These are phyloP conservation scores for Lutraria rhynchaena DNA, from an alignment of 1,140 invertebrate genomes.

Conservation along the genomic window DNA sequence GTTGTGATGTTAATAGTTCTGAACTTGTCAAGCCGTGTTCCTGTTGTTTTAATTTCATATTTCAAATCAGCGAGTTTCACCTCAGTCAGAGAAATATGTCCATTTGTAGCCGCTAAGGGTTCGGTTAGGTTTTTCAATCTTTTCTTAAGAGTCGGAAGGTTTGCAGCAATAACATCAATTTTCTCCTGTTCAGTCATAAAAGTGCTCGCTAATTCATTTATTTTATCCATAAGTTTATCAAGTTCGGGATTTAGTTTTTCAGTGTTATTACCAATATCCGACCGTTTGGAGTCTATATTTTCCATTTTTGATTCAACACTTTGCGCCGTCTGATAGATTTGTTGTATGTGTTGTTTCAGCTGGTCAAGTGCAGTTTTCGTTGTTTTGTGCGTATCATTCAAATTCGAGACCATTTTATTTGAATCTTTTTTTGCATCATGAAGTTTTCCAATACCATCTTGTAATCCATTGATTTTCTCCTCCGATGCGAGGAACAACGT, in stretches of 20 bases:
- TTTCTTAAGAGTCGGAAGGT: conserved; percentile 18
- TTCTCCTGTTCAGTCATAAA: conserved; percentile 40
- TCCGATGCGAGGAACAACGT: conserved; percentile 3
- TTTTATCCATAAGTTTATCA: conserved; percentile 7
- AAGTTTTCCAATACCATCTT: not conserved
- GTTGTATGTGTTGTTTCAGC: conserved; percentile 34
- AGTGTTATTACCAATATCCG: not conserved
- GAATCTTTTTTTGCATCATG: not conserved
- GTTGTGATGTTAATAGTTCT: conserved; percentile 43
- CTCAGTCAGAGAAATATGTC: conserved; percentile 15
- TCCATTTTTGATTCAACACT: not conserved
- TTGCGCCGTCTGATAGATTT: not conserved
- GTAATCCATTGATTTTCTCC: not conserved
- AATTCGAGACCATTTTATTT: not conserved
- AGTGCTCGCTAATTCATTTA: not conserved
- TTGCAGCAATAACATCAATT: conserved; percentile 25
- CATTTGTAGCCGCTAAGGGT: conserved; percentile 7
- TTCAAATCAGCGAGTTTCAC: conserved; percentile 34
- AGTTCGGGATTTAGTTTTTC: conserved; percentile 1
- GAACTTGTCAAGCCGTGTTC: conserved; percentile 28
- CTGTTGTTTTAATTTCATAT: conserved; percentile 13
- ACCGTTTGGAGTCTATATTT: not conserved
- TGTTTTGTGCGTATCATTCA: conserved; percentile 12
- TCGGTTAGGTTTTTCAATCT: conserved; percentile 5
- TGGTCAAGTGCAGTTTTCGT: conserved; percentile 27